A percentile compares a stretch with the other conserved stretches of the same genome.
Evolutionary conservation across 2,888 invertebrate genomes (phyloP).

Genomic region (Gandaritis pyraliata): DNA sequence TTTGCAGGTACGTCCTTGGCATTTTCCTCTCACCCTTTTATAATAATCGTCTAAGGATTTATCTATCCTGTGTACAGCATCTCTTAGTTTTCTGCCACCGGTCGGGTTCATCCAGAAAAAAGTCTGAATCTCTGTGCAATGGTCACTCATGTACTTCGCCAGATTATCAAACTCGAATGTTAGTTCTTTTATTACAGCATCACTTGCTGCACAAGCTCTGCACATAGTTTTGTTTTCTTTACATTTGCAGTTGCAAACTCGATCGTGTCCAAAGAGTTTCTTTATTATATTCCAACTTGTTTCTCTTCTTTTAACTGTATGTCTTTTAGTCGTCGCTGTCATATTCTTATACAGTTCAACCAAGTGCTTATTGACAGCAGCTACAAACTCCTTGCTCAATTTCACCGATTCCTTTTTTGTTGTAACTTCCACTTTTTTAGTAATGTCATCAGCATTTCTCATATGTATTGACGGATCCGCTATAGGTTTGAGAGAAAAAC

Average conservation of each 20-base stretch:
- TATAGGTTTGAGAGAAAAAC: slow-evolving; percentile 57
- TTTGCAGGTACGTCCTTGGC: slow-evolving; percentile 63
- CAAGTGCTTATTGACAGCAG: slow-evolving; percentile 59
- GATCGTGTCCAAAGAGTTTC: slow-evolving; percentile 61
- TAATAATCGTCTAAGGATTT: slow-evolving; percentile 64
- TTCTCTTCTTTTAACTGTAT: slow-evolving; percentile 28
- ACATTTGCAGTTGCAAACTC: slow-evolving; percentile 66
- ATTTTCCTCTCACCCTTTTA: slow-evolving; percentile 68
- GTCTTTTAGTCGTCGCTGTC: slow-evolving; percentile 10
- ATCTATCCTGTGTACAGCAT: slow-evolving; percentile 63
- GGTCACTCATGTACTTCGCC: slow-evolving; percentile 65
- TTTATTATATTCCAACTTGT: slow-evolving; percentile 54
- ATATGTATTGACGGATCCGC: slow-evolving; percentile 14
- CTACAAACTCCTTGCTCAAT: slow-evolving; percentile 59
- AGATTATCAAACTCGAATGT: slow-evolving; percentile 69
- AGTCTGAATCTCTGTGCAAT: slow-evolving; percentile 74
- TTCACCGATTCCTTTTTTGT: slow-evolving; percentile 47
- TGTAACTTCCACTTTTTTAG: slow-evolving; percentile 2
- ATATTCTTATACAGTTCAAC: slow-evolving; percentile 48
- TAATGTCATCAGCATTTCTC: slow-evolving; percentile 31
- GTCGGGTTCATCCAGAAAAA: slow-evolving; percentile 71
- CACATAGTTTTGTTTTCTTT: slow-evolving; percentile 65
- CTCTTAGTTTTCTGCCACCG: slow-evolving; percentile 65
- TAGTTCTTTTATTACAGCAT: slow-evolving; percentile 68
- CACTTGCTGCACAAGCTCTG: slow-evolving; percentile 65